Percentiles rank a stretch among this genome's conserved stretches.
phyloP scores from a whole-genome alignment of 2,113 vertebrate genomes.

The Ploceus nigricollis region DNA sequence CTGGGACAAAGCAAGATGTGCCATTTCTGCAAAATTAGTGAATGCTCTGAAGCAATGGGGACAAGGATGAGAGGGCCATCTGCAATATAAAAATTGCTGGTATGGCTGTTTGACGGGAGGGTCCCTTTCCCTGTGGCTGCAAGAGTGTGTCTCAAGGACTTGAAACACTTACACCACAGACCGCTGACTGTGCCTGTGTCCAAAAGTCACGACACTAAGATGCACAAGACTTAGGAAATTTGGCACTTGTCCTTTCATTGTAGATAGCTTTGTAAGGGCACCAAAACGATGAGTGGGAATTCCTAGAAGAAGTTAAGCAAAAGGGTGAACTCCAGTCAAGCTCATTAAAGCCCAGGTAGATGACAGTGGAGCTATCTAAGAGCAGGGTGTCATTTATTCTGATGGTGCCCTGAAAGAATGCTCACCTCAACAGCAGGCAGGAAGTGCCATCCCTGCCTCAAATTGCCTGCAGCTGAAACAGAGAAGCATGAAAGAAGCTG shows the following conservation, averaged over 20 bases:
- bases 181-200: not conserved
- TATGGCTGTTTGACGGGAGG: not conserved
- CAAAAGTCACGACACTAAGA: not conserved
- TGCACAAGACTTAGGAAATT: not conserved
- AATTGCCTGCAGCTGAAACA: not conserved
- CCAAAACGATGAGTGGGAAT: not conserved
- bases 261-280: not conserved
- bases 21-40: not conserved
- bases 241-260: not conserved
- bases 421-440: not conserved
- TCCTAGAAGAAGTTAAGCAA: not conserved
- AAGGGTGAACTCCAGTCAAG: not conserved
- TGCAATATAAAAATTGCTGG: not conserved
- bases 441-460: slow-evolving; percentile 14
- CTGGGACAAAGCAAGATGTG: not conserved
- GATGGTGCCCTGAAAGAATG: slow-evolving; percentile 19
- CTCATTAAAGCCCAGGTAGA: not conserved
- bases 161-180: not conserved
- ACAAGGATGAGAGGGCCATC: too few relatives aligned
- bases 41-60: not conserved
- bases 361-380: not conserved
- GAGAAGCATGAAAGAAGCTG: not conserved
- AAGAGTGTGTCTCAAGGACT: not conserved
- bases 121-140: not conserved
- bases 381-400: slow-evolving; percentile 7